A percentile compares a stretch with the other conserved stretches of the same genome.
Conservation (phyloP, 2,888 invertebrate genomes). For the Mimumesa dahlbomi region DNA sequence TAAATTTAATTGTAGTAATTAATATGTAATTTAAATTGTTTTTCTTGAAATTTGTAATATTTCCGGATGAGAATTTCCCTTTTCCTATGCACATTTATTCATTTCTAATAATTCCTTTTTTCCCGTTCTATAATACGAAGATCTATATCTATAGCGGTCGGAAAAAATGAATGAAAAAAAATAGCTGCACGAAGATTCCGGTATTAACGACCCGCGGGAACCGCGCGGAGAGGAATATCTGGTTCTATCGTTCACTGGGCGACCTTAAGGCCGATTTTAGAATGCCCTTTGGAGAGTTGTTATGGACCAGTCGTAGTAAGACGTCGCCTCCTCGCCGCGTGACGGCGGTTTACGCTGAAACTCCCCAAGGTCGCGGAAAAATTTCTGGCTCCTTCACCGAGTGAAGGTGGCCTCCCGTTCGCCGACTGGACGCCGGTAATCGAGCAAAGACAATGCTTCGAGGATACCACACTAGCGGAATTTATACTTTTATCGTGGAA, state of each 20-base stretch:
- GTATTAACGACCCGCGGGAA: neutral
- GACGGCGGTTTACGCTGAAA: conserved; percentile 53
- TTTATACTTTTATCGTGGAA: too few species aligned
- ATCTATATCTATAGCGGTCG: too few species aligned
- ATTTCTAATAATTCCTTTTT: too few species aligned
- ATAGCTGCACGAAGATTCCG: neutral
- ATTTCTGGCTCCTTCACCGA: conserved; percentile 54
- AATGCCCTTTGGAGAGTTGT: conserved; percentile 48
- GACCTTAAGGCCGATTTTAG: conserved; percentile 58
- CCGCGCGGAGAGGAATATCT: conserved; percentile 18
- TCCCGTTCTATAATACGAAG: too few species aligned
- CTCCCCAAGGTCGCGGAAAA: conserved; percentile 66
- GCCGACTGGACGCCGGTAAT: conserved; percentile 26
- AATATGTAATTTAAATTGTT: too few species aligned
- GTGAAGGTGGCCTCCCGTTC: conserved; percentile 47
- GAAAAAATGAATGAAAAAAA: neutral
- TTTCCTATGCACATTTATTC: too few species aligned
- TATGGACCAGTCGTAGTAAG: conserved; percentile 27
- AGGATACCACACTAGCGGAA: too few species aligned
- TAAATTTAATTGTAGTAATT: too few species aligned
- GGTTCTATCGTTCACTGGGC: conserved; percentile 37
- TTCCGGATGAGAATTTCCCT: too few species aligned
- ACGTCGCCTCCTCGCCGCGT: conserved; percentile 36
- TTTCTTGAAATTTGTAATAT: too few species aligned
- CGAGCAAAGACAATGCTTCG: conserved; percentile 33